Conservation (phyloP, 2,888 invertebrate species). For the Agrenia bidenticulata region DNA sequence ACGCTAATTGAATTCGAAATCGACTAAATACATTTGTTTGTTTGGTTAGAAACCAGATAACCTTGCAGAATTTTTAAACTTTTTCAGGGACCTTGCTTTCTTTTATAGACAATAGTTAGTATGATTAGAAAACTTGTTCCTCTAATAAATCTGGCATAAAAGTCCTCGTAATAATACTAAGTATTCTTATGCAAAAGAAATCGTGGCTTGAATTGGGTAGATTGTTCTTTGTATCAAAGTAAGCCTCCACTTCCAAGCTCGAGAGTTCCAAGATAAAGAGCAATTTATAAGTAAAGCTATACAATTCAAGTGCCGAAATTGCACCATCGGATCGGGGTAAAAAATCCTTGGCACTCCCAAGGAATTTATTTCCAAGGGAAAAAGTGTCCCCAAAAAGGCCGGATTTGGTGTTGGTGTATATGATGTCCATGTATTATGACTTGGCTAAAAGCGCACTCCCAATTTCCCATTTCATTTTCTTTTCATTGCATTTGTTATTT, state of each 20-base stretch:
- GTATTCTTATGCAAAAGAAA: not conserved
- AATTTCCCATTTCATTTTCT: conserved; percentile 19
- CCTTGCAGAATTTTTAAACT: too few relatives aligned
- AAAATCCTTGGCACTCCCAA: conserved; percentile 19
- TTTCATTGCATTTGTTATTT: conserved; percentile 24
- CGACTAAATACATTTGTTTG: too few relatives aligned
- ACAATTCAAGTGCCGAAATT: not conserved
- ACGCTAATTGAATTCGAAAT: too few relatives aligned
- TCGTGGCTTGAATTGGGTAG: not conserved
- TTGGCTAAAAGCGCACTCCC: conserved; percentile 20
- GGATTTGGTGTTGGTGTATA: conserved; percentile 5
- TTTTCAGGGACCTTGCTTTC: too few relatives aligned
- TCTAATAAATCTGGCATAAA: too few relatives aligned
- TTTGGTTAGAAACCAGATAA: too few relatives aligned
- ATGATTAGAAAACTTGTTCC: too few relatives aligned
- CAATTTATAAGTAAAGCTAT: not conserved
- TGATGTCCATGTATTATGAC: conserved; percentile 13
- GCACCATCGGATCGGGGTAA: not conserved
- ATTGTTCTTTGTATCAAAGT: too few relatives aligned
- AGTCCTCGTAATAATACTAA: too few relatives aligned
- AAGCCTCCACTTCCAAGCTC: too few relatives aligned
- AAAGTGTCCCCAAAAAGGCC: conserved; percentile 3
- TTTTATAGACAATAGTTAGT: too few relatives aligned
- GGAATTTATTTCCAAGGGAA: conserved; percentile 9
- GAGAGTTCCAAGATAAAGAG: not conserved